Evolutionary conservation across 1,140 invertebrate species (phyloP).

Genomic region (Dinothrombium tinctorium): DNA sequence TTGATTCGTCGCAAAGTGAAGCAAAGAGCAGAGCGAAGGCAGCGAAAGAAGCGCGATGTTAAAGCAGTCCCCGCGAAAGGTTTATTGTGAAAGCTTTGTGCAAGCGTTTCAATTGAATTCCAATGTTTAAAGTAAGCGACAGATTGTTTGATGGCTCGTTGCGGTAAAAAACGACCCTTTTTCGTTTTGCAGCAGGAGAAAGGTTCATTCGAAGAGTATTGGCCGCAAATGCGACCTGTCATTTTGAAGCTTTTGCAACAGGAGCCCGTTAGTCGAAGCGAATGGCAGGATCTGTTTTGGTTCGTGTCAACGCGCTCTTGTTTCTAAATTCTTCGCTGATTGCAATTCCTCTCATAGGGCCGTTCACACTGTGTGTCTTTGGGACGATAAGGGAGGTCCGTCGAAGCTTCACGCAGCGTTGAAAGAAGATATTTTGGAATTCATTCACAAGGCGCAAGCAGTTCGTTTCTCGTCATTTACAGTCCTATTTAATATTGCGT

Average conservation of each 20-base stretch:
- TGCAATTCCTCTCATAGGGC: constrained; percentile 23
- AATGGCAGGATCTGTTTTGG: constrained; percentile 95
- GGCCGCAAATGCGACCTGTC: constrained; percentile 76
- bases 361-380: constrained; percentile 76
- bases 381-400: constrained; percentile 74
- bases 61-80: too few relatives aligned
- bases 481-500: not conserved
- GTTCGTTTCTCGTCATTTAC: not conserved
- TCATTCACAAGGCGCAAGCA: constrained; percentile 33
- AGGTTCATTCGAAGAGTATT: constrained; percentile 62
- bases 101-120: too few relatives aligned
- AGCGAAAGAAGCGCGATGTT: too few relatives aligned
- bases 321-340: not conserved
- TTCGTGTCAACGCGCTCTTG: constrained; percentile 17
- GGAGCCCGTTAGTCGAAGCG: constrained; percentile 66
- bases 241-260: constrained; percentile 76
- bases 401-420: constrained; percentile 61
- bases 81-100: too few relatives aligned
- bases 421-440: constrained; percentile 76
- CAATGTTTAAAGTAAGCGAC: too few relatives aligned
- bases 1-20: too few relatives aligned
- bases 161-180: too few relatives aligned
- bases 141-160: too few relatives aligned
- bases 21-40: too few relatives aligned
- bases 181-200: not conserved